Evolutionary conservation across 2,888 invertebrate species (phyloP), one percentile per base, ranked within the genome.

Genomic region (Lepidocyrtoides sp.): DNA sequence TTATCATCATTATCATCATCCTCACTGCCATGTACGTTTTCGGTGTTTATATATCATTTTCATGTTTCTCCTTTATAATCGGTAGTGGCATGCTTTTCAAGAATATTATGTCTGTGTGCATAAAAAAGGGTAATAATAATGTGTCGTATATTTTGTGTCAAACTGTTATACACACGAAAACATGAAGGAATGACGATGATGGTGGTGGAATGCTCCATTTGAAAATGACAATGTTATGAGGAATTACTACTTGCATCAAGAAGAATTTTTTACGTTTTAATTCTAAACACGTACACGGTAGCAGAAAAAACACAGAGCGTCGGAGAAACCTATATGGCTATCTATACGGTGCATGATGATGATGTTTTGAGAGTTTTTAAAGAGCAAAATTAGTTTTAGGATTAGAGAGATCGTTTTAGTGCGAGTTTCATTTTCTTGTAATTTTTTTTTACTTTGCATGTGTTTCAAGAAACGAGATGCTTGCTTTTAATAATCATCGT

Each of bases 211-310:
- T 72, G 23, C 36, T 36, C 7, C 2, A 36, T 36, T 51, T 14
- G 14, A 51, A 12, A 26, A 48, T 48, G 75, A 75, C 75, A 75
- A 51, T 51, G 75, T 57, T 79, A 17, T 79, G 54, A 72, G 32
- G 63, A 44, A 57, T 87, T 26, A 36, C 36, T 36, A 36, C 36
- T 2, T 36, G 7, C 36, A 60, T 75, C n/a, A n/a, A n/a, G 54
- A 8, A 23, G 57, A 60, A 60, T 69, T 36, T 75, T 29, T 57
- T 36, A 7, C 60, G 14, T 69, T 60, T n/a, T 86, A 44, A 85
- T 87, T 77, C 88, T 63, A 66, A 51, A 81, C 88, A 81, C 88
- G 88, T 87, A 57, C 79, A 79, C 85, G 57, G 85, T 86, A 86
- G 86, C 86, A 26, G 51, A 23, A 82, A 36, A 26, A 81, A n/a